Evolutionary conservation across 2,113 vertebrate genomes (phyloP).

Genomic region (Rutilus rutilus): DNA sequence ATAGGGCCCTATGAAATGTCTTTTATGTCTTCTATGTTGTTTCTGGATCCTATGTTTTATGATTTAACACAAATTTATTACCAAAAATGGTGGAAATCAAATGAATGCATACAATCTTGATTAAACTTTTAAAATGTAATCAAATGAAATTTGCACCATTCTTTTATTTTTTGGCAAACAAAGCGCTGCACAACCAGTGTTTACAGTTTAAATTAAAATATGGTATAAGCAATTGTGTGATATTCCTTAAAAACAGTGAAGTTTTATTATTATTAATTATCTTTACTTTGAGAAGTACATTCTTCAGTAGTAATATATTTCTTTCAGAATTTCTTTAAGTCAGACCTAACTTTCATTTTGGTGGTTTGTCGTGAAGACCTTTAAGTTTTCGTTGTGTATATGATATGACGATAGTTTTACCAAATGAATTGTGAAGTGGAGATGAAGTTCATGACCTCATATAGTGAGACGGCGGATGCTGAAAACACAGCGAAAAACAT

Average conservation of each 20-base stretch:
- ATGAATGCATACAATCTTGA: background rate
- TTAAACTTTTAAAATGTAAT: no score
- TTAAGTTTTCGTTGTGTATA: background rate
- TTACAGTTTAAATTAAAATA: background rate
- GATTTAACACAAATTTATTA: background rate
- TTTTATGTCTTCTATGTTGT: background rate
- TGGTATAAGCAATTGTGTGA: no score
- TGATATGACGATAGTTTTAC: background rate
- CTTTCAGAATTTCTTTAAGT: background rate
- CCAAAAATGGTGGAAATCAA: no score
- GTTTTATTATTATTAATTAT: no score
- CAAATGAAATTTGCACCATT: background rate
- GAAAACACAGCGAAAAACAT: no score
- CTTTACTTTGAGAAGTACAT: background rate
- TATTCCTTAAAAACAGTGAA: no score
- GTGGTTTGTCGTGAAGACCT: background rate
- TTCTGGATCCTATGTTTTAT: background rate
- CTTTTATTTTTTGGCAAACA: background rate
- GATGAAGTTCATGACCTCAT: background rate
- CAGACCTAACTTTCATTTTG: background rate
- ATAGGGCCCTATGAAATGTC: background rate
- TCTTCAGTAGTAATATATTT: background rate
- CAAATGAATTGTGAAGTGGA: background rate
- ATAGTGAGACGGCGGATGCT: no score
- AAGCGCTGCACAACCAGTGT: no score